These are phyloP conservation scores for Spinus olivaceus DNA, from an alignment of 2,797 vertebrate species.

Conservation along the genomic window DNA sequence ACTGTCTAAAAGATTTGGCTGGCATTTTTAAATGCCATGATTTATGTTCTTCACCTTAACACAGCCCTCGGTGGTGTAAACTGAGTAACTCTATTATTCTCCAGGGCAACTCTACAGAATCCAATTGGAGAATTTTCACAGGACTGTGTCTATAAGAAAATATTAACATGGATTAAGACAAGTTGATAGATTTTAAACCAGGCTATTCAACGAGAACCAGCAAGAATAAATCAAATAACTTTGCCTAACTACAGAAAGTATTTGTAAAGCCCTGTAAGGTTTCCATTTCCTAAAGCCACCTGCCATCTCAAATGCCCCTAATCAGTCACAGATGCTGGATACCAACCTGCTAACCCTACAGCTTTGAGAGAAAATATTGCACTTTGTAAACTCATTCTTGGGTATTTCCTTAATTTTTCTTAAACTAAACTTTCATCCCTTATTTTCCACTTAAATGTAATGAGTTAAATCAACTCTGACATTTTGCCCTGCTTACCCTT, in stretches of 20 bases:
- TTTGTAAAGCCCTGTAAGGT: constrained; percentile 73
- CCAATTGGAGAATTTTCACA: constrained; percentile 51
- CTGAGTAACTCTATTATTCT: constrained; percentile 54
- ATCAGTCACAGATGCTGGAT: constrained; percentile 89
- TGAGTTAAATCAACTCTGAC: constrained; percentile 73
- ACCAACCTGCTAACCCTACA: constrained; percentile 84
- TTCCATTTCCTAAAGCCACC: constrained; percentile 78
- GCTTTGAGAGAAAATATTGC: constrained; percentile 82
- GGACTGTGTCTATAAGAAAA: constrained; percentile 41
- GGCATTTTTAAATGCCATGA: constrained; percentile 60
- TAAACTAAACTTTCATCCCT: constrained; percentile 74
- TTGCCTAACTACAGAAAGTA: constrained; percentile 65
- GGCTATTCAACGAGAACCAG: constrained; percentile 37
- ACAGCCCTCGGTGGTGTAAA: constrained; percentile 24
- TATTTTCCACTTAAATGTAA: constrained; percentile 77
- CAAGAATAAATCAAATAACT: constrained; percentile 68
- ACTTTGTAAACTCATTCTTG: constrained; percentile 76
- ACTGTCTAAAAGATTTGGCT: constrained; percentile 60
- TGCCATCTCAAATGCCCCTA: constrained; percentile 79
- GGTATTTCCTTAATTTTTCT: constrained; percentile 90
- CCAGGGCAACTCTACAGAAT: constrained; percentile 30
- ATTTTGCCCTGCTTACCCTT: constrained; percentile 68
- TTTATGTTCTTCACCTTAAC: constrained; percentile 61
- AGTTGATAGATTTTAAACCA: constrained; percentile 66
- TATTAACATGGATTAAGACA: constrained; percentile 66